These are phyloP conservation scores for Trisateles emortualis DNA, from an alignment of 2,888 invertebrate species.

Conservation along the genomic window DNA sequence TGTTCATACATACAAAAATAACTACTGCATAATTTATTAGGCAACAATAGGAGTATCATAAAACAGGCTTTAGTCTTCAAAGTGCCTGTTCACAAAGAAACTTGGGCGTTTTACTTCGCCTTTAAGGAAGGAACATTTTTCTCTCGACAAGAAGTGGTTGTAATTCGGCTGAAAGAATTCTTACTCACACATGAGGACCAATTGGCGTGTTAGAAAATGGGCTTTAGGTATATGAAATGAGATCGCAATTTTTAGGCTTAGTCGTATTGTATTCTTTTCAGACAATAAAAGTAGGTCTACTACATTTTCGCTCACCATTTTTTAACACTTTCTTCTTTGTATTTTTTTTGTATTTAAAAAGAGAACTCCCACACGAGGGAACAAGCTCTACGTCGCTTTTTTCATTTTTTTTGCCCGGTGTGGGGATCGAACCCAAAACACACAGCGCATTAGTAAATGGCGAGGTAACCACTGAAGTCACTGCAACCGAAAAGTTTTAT, in stretches of 20 bases:
- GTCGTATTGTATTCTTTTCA: no score
- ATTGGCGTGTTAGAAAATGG: slow-evolving; percentile 6
- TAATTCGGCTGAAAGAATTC: slow-evolving; percentile 45
- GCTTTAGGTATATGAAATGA: slow-evolving; percentile 1
- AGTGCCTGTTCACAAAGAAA: slow-evolving; percentile 51
- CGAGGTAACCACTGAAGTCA: no score
- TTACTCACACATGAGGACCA: slow-evolving; percentile 17
- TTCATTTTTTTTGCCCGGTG: no score
- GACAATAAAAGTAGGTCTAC: no score
- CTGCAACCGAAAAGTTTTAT: no score
- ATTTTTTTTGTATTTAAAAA: no score
- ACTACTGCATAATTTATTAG: slow-evolving; percentile 28
- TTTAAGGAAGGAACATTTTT: slow-evolving; percentile 47
- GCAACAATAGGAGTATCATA: slow-evolving; percentile 37
- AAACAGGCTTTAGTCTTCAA: slow-evolving; percentile 53
- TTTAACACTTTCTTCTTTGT: no score
- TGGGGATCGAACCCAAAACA: no score
- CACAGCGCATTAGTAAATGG: no score
- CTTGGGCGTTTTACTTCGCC: slow-evolving; percentile 38
- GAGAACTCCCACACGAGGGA: no score
- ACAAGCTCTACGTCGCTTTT: no score
- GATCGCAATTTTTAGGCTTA: not conserved
- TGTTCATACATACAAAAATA: not conserved
- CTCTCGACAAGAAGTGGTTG: slow-evolving; percentile 40
- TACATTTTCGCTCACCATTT: no score